Evolutionary conservation across 2,888 invertebrate species (phyloP), one percentile per base, ranked within the genome.

Genomic region (Sialis lutaria): DNA sequence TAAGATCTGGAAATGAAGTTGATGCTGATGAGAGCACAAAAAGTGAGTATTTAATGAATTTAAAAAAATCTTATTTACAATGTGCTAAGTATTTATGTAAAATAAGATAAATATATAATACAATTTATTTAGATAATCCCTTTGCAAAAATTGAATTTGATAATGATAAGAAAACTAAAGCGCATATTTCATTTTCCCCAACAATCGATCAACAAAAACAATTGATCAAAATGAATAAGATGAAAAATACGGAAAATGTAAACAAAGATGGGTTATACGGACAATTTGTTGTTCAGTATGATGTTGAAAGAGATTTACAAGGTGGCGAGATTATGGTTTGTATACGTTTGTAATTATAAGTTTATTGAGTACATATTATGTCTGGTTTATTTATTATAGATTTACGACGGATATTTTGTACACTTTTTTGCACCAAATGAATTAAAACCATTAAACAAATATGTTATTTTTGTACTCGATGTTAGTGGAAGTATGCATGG

Each of bases 401-500:
- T 79, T 1, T 74, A 76, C 56, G 76, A 77, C 53, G 82, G 82
- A 1, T 81, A 82, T 61, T 84, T 84, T 62, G 79, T 82, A 1
- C 83, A 84, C 56, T 82, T 82, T 65, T 80, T 81, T 60, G 75
- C 82, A 6, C 83, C 83, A 1, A 60, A 64, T 4, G 68, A 74
- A 22, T 59, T 79, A 49, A 64, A 68, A 13, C 69, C 77, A 3
- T 63, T 81, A 42, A 69, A 67, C 49, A 82, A 83, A 59, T 74
- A 79, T 55, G 76, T 79, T 5, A 70, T 83, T 7, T 85, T 85
- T 59, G 77, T 84, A n/a, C 64, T 85, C 56, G 85, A 85, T 59
- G 75, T 79, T 0, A 82, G 82, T 33, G 82, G 82, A 6, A 82
- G 82, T 44, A 85, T 85, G 84, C 65, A 67, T 53, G 82, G 77